Conservation (phyloP, 64 coral and sea anemone species). For the Dendrophyllia cribrosa region DNA sequence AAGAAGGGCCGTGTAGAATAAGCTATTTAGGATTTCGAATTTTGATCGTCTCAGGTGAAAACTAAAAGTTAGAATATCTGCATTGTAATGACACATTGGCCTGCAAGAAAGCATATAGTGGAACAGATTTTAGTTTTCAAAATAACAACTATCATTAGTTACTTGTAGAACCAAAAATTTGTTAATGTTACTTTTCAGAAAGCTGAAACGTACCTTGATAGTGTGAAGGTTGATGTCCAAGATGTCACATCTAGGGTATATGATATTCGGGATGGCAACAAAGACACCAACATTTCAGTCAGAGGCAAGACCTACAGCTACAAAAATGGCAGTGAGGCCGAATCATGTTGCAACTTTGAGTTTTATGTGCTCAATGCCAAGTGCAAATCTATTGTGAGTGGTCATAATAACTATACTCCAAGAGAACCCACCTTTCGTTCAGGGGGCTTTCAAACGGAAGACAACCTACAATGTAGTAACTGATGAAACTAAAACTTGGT, state of each 20-base stretch:
- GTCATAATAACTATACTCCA: neutral
- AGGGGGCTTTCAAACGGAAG: no score
- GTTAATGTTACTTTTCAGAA: slow-evolving; percentile 34
- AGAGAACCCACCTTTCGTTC: no score
- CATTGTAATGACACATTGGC: no score
- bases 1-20: no score
- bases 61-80: no score
- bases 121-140: neutral
- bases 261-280: slow-evolving; percentile 39
- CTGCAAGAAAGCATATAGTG: no score
- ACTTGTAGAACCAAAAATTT: neutral
- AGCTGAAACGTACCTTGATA: slow-evolving; percentile 32
- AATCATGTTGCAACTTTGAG: slow-evolving; percentile 60
- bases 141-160: neutral
- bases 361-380: slow-evolving; percentile 54
- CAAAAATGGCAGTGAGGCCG: neutral
- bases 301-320: slow-evolving; percentile 3
- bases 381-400: slow-evolving; percentile 47
- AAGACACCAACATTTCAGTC: slow-evolving; percentile 22
- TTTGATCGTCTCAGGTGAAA: no score
- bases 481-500: no score
- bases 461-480: no score
- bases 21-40: no score
- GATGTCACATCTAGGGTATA: slow-evolving; percentile 36
- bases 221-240: slow-evolving; percentile 22